Evolutionary conservation across 1,140 invertebrate species (phyloP), one percentile per base, ranked within the genome.

Genomic region (Cotesia glomerata): DNA sequence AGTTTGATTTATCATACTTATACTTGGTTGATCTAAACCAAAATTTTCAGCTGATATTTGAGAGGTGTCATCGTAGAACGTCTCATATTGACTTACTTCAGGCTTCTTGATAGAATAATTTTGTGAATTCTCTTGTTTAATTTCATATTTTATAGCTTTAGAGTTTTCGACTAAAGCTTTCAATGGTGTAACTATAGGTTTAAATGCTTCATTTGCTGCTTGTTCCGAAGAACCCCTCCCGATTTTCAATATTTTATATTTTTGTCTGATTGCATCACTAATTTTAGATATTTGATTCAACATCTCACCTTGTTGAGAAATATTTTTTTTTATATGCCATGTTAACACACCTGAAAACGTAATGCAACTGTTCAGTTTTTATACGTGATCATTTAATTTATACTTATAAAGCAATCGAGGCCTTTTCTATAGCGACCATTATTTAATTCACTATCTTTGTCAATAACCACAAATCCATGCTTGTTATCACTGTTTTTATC

Each of bases 381-480:
- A 39, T 39, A 39, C 5, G 36, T 5, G 5, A 39, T 39, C 5
- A 39, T 18, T 39, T 39, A 39, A 39, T 65, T 35, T 54, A 74
- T 70, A 66, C 69, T 61, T 67, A 76, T 69, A 74, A 75, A 82
- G 56, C 73, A 71, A 75, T 79, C 74, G 71, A 80, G 77, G 26
- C 75, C 77, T 56, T 75, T 77, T 72, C 78, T 56, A 75, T 78
- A 80, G 9, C 77, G 63, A 52, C 77, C 78, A 18, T 72, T 68
- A 63, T 77, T 65, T 18, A 81, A 56, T 61, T 75, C 71, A 26
- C 76, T 74, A 61, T 80, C 77, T 75, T 81, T 82, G 69, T 79
- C 79, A 9, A 82, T 80, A 34, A 78, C 72, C 5, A 81, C 8
- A 74, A 82, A 82, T 62, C 75, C 75, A 72, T 79, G 78, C 61